Evolutionary conservation across 2,113 vertebrate genomes (phyloP).

Genomic region (Brachirus orientalis): DNA sequence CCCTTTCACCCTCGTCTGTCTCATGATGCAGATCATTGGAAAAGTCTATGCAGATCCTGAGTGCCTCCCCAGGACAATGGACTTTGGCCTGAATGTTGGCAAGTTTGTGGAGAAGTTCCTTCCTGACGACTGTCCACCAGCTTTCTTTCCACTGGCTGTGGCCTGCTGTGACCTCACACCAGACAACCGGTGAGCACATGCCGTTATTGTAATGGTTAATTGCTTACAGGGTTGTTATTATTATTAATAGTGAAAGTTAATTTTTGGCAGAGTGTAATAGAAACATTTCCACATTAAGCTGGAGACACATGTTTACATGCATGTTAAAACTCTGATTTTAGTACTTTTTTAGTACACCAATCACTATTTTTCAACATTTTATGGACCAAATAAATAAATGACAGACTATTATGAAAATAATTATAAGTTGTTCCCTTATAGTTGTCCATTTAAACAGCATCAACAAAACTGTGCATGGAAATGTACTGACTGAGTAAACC

Average conservation of each 20-base stretch:
- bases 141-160: slow-evolving; percentile 93
- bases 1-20: neutral
- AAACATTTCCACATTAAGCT: neutral
- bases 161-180: slow-evolving; percentile 93
- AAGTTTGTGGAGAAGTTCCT: slow-evolving; percentile 98
- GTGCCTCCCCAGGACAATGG: slow-evolving; percentile 93
- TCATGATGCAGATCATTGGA: slow-evolving; percentile 90
- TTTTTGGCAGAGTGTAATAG: neutral
- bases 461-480: too few relatives aligned
- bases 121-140: slow-evolving; percentile 91
- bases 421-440: too few relatives aligned
- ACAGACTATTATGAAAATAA: too few relatives aligned
- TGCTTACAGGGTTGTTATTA: neutral
- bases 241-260: neutral
- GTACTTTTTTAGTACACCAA: too few relatives aligned
- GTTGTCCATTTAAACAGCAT: too few relatives aligned
- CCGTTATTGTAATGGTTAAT: neutral
- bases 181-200: slow-evolving; percentile 87
- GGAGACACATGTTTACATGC: neutral
- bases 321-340: neutral
- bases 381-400: too few relatives aligned
- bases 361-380: too few relatives aligned
- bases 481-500: too few relatives aligned
- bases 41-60: slow-evolving; percentile 96
- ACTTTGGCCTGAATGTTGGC: slow-evolving; percentile 94